Percentiles rank a stretch among this genome's conserved stretches.
Evolutionary conservation across 2,113 vertebrate genomes (phyloP).

Genomic region (Pelusios castaneus): DNA sequence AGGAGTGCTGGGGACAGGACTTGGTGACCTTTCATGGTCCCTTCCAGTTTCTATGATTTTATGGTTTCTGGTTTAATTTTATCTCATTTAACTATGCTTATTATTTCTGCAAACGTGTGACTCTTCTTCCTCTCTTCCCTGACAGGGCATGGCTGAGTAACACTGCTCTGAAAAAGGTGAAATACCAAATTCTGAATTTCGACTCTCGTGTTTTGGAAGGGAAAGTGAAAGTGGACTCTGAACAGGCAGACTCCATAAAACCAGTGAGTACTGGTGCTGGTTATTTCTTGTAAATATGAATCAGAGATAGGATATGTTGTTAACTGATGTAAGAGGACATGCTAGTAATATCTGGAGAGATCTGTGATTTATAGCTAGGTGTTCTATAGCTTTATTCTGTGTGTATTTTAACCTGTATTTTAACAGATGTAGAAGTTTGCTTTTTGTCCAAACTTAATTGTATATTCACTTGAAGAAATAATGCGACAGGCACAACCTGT

Average conservation of each 20-base stretch:
- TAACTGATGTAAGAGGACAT: background rate
- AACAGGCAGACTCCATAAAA: conserved; percentile 80
- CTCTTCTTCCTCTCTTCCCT: conserved; percentile 10
- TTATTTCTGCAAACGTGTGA: background rate
- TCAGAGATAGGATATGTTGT: background rate
- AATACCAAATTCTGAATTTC: conserved; percentile 88
- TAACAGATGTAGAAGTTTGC: background rate
- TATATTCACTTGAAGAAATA: background rate
- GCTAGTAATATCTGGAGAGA: background rate
- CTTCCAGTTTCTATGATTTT: no score
- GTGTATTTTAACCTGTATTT: background rate
- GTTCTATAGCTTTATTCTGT: background rate
- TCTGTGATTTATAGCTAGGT: background rate
- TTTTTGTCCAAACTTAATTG: background rate
- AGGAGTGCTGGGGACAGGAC: no score
- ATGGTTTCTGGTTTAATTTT: background rate
- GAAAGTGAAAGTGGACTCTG: conserved; percentile 84
- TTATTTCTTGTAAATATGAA: background rate
- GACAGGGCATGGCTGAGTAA: conserved; percentile 88
- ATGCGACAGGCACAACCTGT: background rate
- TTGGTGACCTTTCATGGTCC: no score
- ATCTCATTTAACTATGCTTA: background rate
- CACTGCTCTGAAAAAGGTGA: conserved; percentile 81
- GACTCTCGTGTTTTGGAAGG: conserved; percentile 85
- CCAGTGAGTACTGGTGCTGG: conserved; percentile 80